Base-by-base conservation (phyloP, 2,113 vertebrate species). In the Mormyrus iriodes region DNA sequence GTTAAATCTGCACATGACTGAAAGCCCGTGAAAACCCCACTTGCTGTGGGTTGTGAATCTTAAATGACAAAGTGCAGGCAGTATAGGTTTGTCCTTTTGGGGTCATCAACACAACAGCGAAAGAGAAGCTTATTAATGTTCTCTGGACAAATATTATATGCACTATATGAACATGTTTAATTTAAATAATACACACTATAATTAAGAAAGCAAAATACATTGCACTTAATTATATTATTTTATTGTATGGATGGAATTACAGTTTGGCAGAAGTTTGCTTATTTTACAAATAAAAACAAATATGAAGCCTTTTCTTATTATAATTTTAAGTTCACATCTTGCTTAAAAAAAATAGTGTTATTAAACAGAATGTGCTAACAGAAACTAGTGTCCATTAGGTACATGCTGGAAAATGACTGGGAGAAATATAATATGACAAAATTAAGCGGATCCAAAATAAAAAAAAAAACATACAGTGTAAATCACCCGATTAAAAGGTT, bases 341-440 rank as follows among this genome's bases (percentile, higher is more conserved):
- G 69, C 79, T 61, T 89, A 21, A 27, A 69, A 73, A 89, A 44
- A 89, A n/a, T 89, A 89, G 88, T 89, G 88, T 89, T 89, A 58
- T 52, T 55, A 89, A 88, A 89, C 85, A 65, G 90, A 91, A 58
- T 13, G 55, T 55, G 83, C 48, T 69, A 85, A 58, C 84, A 88
- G 35, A 69, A 73, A 85, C 87, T 91, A 89, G 86, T 35, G 86
- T 86, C 85, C 27, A 86, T 92, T 89, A 87, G 65, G 61, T 69
- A 84, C 86, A 92, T 91, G 90, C 86, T 86, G 61, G 89, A 48
- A 42, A 46, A 83, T 83, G 21, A 46, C 35, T 48, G 85, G 55
- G 42, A 35, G 86, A 88, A 91, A 73, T 86, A 85, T 24, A 42
- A 44, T 79, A 27, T 89, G 39, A 86, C 61, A 58, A 53, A 44